Conservation (phyloP, 1,140 invertebrate species). For the Belonocnema kinseyi region DNA sequence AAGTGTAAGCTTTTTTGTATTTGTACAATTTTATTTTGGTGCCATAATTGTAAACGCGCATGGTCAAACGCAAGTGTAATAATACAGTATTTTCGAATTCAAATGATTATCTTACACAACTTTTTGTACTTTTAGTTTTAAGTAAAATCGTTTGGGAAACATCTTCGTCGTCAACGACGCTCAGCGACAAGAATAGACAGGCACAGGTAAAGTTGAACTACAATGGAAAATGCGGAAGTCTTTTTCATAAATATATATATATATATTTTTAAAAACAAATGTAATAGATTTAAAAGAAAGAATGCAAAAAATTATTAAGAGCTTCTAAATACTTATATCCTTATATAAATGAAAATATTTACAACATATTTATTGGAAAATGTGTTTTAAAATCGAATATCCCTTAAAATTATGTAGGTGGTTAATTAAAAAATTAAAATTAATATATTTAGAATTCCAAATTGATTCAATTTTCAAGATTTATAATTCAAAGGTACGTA, state of each 20-base stretch:
- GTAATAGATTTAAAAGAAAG: neutral
- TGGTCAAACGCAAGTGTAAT: constrained; percentile 1
- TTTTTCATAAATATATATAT: neutral
- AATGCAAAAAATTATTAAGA: too few species aligned
- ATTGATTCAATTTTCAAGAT: too few species aligned
- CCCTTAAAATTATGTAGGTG: too few species aligned
- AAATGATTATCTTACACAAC: neutral
- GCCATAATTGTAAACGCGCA: constrained; percentile 14
- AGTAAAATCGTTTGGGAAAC: constrained; percentile 19
- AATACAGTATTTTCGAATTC: neutral
- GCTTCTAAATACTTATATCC: too few species aligned
- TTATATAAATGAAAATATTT: too few species aligned
- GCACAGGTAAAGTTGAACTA: constrained; percentile 1
- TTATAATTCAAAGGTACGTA: too few species aligned
- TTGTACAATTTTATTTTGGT: neutral
- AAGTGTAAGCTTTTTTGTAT: neutral
- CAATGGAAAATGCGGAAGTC: neutral
- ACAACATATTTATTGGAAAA: too few species aligned
- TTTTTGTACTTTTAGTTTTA: neutral
- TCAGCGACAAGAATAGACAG: constrained; percentile 1
- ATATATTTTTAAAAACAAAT: neutral
- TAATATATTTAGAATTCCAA: too few species aligned
- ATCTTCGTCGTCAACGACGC: neutral
- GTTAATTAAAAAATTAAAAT: too few species aligned
- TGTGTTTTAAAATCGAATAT: too few species aligned